Evolutionary conservation across 2,888 invertebrate species (phyloP).

Genomic region (Lymantria monacha): DNA sequence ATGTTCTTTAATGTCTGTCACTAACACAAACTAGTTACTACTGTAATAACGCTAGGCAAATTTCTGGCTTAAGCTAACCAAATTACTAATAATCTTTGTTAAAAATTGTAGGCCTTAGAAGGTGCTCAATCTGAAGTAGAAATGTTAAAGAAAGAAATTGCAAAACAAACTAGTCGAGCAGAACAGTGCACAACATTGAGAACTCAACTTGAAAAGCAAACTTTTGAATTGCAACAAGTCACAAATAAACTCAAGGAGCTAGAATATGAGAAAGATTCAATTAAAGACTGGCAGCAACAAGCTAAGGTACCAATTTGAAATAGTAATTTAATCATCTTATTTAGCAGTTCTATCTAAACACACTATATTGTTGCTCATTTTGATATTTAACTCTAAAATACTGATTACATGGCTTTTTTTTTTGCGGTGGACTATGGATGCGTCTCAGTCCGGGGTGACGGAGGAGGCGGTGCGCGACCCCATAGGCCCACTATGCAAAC

Average conservation of each 20-base stretch:
- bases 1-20: too few species aligned
- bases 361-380: too few species aligned
- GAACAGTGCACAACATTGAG: slow-evolving; percentile 60
- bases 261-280: slow-evolving; percentile 74
- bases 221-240: slow-evolving; percentile 64
- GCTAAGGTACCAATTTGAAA: slow-evolving; percentile 57
- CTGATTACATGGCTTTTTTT: too few species aligned
- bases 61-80: too few species aligned
- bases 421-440: too few species aligned
- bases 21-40: too few species aligned
- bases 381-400: too few species aligned
- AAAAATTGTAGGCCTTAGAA: slow-evolving; percentile 63
- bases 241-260: slow-evolving; percentile 66
- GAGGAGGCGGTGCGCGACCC: too few species aligned
- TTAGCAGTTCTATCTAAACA: too few species aligned
- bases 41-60: too few species aligned
- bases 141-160: slow-evolving; percentile 61
- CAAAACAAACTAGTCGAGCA: slow-evolving; percentile 58
- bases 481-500: too few species aligned
- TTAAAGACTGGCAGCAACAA: slow-evolving; percentile 76
- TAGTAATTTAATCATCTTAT: not conserved
- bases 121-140: slow-evolving; percentile 82
- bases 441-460: too few species aligned
- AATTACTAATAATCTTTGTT: not conserved
- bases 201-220: slow-evolving; percentile 67